A percentile compares a stretch with the other conserved stretches of the same genome.
Evolutionary conservation across 2,113 vertebrate species (phyloP).

Genomic region (Tinamus guttatus): DNA sequence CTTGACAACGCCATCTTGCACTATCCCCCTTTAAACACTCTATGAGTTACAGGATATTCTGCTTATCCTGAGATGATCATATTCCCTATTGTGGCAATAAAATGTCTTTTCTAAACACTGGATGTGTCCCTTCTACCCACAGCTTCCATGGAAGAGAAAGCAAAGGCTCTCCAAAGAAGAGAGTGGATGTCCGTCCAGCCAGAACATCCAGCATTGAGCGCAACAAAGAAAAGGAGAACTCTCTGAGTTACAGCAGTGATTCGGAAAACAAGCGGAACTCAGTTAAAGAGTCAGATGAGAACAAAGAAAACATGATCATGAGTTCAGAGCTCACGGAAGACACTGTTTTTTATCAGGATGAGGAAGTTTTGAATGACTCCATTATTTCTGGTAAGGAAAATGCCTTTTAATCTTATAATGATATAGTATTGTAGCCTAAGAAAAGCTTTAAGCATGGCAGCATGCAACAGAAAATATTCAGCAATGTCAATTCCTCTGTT

Average conservation of each 20-base stretch:
- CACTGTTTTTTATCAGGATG: constrained; percentile 83
- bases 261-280: constrained; percentile 77
- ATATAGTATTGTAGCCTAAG: accelerated
- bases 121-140: not conserved
- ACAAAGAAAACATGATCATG: constrained; percentile 94
- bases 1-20: not conserved
- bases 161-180: constrained; percentile 89
- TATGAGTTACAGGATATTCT: not conserved
- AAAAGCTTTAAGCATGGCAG: not conserved
- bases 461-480: not conserved
- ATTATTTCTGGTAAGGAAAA: constrained; percentile 91
- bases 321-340: constrained; percentile 84
- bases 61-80: not conserved
- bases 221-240: constrained; percentile 77
- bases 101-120: not conserved
- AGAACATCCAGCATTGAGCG: constrained; percentile 86
- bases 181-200: constrained; percentile 85
- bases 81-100: not conserved
- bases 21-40: not conserved
- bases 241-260: constrained; percentile 62
- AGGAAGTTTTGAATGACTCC: constrained; percentile 92
- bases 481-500: not conserved
- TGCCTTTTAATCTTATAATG: not conserved
- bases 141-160: constrained; percentile 90
- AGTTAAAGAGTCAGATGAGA: constrained; percentile 87